These are phyloP conservation scores for Oppia nitens DNA, from an alignment of 1,140 invertebrate genomes.

Conservation along the genomic window DNA sequence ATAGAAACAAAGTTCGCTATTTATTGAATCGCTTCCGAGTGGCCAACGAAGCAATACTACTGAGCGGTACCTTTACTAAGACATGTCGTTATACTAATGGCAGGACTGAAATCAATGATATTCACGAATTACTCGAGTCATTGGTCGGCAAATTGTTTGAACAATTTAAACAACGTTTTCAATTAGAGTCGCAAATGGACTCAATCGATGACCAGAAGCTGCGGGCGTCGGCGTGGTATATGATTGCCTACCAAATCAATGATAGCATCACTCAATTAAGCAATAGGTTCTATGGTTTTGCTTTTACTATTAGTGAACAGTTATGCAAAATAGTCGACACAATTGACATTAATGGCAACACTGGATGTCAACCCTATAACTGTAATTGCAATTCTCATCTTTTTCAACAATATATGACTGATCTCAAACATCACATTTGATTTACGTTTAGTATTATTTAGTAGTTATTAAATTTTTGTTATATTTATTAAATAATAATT, in stretches of 20 bases:
- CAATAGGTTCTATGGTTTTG: neutral
- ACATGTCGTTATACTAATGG: conserved; percentile 17
- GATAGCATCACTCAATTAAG: neutral
- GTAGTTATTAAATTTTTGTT: too few species aligned
- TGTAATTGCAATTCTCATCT: neutral
- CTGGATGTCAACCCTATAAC: neutral
- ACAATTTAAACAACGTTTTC: neutral
- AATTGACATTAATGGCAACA: neutral
- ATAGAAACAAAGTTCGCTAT: conserved; percentile 16
- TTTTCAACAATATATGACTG: too few species aligned
- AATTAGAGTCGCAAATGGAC: neutral
- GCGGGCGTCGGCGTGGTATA: conserved; percentile 24
- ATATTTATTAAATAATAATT: too few species aligned
- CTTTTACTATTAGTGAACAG: neutral
- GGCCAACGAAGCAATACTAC: conserved; percentile 21
- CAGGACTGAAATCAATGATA: conserved; percentile 22
- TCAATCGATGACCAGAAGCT: conserved; percentile 1
- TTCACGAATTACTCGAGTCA: conserved; percentile 10
- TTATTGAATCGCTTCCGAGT: conserved; percentile 23
- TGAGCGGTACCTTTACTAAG: conserved; percentile 21
- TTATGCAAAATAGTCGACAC: neutral
- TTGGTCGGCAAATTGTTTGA: neutral
- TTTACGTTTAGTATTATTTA: too few species aligned
- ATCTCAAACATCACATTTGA: too few species aligned
- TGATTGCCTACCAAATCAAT: conserved; percentile 19